Conservation (phyloP, 2,797 vertebrate genomes). For the Rhyacichthys aspro region DNA sequence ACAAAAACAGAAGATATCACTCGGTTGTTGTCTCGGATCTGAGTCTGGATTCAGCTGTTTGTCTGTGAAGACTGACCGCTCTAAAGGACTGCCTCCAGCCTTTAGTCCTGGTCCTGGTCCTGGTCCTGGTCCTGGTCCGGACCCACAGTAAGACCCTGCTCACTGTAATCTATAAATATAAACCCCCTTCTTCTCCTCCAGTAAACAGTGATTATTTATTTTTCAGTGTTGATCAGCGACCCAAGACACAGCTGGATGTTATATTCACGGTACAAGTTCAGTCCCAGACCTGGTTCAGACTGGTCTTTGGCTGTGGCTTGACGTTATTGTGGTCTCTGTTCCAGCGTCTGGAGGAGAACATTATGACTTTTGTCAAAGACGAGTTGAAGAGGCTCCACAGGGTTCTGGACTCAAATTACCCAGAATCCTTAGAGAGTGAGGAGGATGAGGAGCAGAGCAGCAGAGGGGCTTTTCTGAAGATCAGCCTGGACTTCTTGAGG, state of each 20-base stretch:
- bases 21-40: too few species aligned
- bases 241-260: background rate
- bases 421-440: background rate
- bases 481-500: constrained; percentile 2
- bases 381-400: background rate
- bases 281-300: background rate
- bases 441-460: background rate
- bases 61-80: background rate
- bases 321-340: background rate
- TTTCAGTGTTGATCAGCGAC: background rate
- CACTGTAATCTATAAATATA: background rate
- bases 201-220: background rate
- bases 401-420: background rate
- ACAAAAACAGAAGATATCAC: too few species aligned
- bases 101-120: constrained; percentile 1
- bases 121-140: background rate
- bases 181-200: too few species aligned
- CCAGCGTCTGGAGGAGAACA: background rate
- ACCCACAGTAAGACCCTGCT: too few species aligned
- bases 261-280: background rate
- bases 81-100: background rate
- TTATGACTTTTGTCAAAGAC: background rate
- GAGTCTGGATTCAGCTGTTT: background rate
- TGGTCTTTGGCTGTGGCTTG: background rate
- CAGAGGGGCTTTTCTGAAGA: background rate